phyloP scores from a whole-genome alignment of 1,140 invertebrate genomes.

The Brachionus angularis region DNA sequence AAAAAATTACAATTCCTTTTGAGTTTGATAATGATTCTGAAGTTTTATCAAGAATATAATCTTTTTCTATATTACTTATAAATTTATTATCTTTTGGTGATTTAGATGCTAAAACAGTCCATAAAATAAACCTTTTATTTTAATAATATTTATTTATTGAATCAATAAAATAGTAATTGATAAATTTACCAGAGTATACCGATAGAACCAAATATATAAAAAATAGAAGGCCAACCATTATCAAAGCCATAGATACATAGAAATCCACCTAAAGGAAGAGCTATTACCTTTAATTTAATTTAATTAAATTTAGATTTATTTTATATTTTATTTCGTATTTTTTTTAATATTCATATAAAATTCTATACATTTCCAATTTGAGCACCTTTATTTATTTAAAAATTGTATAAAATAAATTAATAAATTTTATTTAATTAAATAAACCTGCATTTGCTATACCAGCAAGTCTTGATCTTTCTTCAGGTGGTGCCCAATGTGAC shows the following conservation, averaged over 20 bases:
- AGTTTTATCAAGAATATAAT: neutral
- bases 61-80: neutral
- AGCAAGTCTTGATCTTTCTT: neutral
- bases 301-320: too few species aligned
- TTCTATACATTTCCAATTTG: conserved; percentile 13
- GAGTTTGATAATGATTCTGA: neutral
- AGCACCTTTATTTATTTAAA: too few species aligned
- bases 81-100: conserved; percentile 2
- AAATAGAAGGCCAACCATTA: neutral
- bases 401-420: too few species aligned
- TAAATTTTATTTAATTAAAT: too few species aligned
- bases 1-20: conserved; percentile 46
- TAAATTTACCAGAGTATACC: conserved; percentile 55
- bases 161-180: too few species aligned
- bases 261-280: conserved; percentile 39
- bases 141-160: too few species aligned
- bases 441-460: conserved; percentile 34
- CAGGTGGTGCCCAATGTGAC: neutral
- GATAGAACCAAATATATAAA: conserved; percentile 45
- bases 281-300: too few species aligned
- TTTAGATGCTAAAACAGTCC: conserved; percentile 50
- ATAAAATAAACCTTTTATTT: conserved; percentile 55
- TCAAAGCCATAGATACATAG: neutral
- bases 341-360: too few species aligned
- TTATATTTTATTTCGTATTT: too few species aligned